These are phyloP conservation scores for Serilophus lunatus DNA, from an alignment of 2,113 vertebrate genomes.

Conservation along the genomic window DNA sequence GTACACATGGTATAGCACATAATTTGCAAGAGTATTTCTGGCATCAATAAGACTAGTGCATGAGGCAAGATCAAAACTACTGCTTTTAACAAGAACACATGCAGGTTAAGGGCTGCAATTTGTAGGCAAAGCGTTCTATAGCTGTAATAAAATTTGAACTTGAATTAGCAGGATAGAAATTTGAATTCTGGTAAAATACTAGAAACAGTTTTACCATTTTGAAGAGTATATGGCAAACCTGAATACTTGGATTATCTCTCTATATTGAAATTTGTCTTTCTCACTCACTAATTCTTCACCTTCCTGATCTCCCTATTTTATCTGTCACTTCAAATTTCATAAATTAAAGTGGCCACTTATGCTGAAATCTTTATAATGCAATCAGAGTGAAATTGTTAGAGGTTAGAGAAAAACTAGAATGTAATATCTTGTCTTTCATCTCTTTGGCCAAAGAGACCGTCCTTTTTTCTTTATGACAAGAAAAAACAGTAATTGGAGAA, in stretches of 20 bases:
- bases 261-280: not conserved
- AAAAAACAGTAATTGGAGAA: not conserved
- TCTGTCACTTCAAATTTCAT: not conserved
- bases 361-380: not conserved
- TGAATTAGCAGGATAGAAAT: not conserved
- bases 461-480: not conserved
- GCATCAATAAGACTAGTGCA: not conserved
- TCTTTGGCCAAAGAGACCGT: not conserved
- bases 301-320: not conserved
- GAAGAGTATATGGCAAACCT: not conserved
- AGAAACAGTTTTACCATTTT: not conserved
- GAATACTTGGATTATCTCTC: not conserved
- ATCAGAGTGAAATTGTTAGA: not conserved
- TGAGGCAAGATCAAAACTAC: not conserved
- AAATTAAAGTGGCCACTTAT: not conserved
- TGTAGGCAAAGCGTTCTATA: not conserved
- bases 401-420: not conserved
- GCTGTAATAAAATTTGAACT: not conserved
- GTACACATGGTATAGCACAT: not conserved
- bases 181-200: not conserved
- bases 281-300: not conserved
- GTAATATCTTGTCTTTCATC: not conserved
- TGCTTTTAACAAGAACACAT: not conserved
- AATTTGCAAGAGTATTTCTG: not conserved
- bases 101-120: not conserved